phyloP scores from a whole-genome alignment of 2,797 vertebrate species.

The Coracias cyanogaster region DNA sequence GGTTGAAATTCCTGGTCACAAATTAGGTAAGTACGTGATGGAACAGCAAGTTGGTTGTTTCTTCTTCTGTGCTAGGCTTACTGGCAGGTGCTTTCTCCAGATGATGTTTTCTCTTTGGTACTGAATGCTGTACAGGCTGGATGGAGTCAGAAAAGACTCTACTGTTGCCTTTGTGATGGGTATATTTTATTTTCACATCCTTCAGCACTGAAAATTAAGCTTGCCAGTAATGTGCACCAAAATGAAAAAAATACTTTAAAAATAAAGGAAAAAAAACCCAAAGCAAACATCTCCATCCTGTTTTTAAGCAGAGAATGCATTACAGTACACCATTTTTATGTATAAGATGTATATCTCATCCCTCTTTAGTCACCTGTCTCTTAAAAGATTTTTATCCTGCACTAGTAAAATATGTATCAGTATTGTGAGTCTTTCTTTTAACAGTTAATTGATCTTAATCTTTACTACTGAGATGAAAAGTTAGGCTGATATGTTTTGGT shows the following conservation, averaged over 20 bases:
- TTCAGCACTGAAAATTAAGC: neutral
- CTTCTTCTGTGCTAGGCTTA: neutral
- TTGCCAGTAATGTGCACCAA: neutral
- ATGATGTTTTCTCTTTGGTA: neutral
- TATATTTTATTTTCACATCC: neutral
- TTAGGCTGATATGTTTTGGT: neutral
- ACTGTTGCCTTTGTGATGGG: neutral
- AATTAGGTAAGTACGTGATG: constrained; percentile 19
- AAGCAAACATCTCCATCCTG: neutral
- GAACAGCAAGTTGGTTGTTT: neutral
- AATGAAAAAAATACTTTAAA: neutral
- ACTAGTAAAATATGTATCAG: neutral
- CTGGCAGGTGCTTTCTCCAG: neutral
- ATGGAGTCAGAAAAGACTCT: neutral
- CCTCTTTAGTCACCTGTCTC: neutral
- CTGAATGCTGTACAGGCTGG: neutral
- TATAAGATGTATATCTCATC: neutral
- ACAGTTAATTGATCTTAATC: constrained; percentile 1
- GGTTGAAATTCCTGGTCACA: neutral
- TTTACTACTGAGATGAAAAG: constrained; percentile 1
- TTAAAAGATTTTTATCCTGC: neutral
- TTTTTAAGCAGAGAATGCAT: neutral
- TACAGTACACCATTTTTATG: neutral
- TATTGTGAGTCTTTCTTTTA: neutral
- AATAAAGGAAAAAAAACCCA: neutral